These are phyloP conservation scores for Papilio machaon DNA, from an alignment of 1,140 invertebrate species.

Conservation along the genomic window DNA sequence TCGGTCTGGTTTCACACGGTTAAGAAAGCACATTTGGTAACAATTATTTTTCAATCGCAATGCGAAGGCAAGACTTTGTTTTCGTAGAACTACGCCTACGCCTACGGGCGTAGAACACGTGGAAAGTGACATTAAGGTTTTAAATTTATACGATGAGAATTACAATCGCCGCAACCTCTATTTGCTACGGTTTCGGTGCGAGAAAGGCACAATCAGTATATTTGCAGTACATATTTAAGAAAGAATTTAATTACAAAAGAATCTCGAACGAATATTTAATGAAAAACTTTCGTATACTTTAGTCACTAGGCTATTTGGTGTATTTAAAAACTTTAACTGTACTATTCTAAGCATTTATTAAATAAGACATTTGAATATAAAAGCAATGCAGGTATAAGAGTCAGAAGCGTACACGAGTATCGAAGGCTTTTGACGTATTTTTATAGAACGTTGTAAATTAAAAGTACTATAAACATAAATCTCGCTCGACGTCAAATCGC, in stretches of 20 bases:
- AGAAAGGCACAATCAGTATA: not conserved
- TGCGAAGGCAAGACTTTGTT: not conserved
- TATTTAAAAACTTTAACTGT: not conserved
- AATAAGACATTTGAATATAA: conserved; percentile 34
- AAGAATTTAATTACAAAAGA: not conserved
- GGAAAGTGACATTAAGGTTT: not conserved
- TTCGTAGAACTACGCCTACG: not conserved
- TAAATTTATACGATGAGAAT: not conserved
- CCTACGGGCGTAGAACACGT: not conserved
- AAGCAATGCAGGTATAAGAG: conserved; percentile 31
- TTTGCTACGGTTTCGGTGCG: not conserved
- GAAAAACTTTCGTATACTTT: not conserved
- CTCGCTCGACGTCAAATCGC: conserved; percentile 69
- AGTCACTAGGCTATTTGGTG: too few species aligned
- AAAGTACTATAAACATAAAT: conserved; percentile 75
- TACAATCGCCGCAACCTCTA: not conserved
- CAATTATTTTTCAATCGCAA: not conserved
- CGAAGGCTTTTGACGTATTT: conserved; percentile 66
- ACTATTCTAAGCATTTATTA: not conserved
- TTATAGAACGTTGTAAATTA: conserved; percentile 74
- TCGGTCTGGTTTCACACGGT: not conserved
- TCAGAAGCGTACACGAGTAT: conserved; percentile 49
- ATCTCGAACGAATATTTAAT: not conserved
- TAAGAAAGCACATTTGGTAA: not conserved
- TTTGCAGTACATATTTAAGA: not conserved